Evolutionary conservation across 2,797 vertebrate species (phyloP), one percentile per base, ranked within the genome.

Genomic region (Darevskia nairensis): DNA sequence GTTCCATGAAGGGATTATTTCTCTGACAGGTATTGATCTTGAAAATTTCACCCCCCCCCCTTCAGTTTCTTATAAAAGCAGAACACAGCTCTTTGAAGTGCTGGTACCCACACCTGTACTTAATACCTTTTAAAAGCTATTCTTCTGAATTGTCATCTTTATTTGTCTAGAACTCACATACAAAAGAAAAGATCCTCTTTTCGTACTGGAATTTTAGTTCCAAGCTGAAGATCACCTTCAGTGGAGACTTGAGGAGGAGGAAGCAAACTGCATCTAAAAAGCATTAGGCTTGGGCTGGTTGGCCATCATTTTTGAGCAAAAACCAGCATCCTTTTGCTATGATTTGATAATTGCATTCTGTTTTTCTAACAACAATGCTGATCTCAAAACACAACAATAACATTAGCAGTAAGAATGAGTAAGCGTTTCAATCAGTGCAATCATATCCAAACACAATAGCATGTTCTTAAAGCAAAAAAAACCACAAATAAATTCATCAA

Each of bases 41-140:
- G 68, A 55, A 55, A 55, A 55, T 55, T 81, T 61, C 8, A 23
- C n/a, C 23, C 69, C 79, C 44, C 35, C 32, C 29, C 77, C 32
- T 41, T 85, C 83, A 64, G 35, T 64, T 64, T 81, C 46, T 81
- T 44, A 75, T n/a, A 75, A 61, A 81, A 74, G 55, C 69, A 61
- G 39, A 72, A 74, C 19, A n/a, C 25, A 64, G 81, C 35, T 81
- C 39, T 72, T 72, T 80, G 77, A 80, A 80, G 68, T 19, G 50
- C 50, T 13, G 23, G 81, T 32, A 32, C 68, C 44, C 69, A 35
- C 69, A 55, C 13, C 50, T 55, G 50, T 55, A 15, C 13, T 55
- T 55, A 50, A 50, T 13, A 50, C 46, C 46, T 50, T 79, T 50
- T 86, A 69, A 79, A 86, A 69, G 84, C 79, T 23, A 25, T 78